Evolutionary conservation across 2,113 vertebrate genomes (phyloP), one percentile per base, ranked within the genome.

Genomic region (Panthera leo): DNA sequence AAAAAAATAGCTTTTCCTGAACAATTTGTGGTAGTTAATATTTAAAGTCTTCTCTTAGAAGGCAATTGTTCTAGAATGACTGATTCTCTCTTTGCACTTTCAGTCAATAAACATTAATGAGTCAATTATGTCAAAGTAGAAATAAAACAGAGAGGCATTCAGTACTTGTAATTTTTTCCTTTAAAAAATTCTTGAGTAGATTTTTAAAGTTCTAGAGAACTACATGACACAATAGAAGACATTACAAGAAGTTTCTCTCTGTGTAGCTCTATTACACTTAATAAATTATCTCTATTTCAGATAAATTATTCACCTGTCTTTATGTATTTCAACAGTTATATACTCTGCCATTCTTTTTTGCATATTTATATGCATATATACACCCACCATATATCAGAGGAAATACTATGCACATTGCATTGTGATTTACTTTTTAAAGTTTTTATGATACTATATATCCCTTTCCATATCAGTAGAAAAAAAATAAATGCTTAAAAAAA

Each of bases 61-160:
- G 61, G 70, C n/a, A 88, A 73, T 97, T 94, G 23, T 51, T 98
- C 82, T 97, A 82, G 23, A 89, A 91, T 96, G n/a, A 94, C 93
- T 93, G 36, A 91, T 96, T 97, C 92, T 89, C 45, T 55, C 91
- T 97, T 65, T 95, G 13, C 70, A 83, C 91, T 80, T 96, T 93
- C 82, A 93, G 29, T 95, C 84, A 51, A 85, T 86, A 91, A 97
- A 79, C 34, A 34, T 97, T 98, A 97, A 97, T 55, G 6, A 97
- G 39, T 94, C 91, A 96, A 83, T 94, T 96, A 65, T 23, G 36
- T 91, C 95, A 91, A n/a, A 90, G 73, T 76, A 82, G 45, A 95
- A 83, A 67, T 86, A 95, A 97, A 92, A 16, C 36, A 97, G 75
- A 80, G 27, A 29, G 42, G 53, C 95, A 84, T 16, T 90, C 73